Base-by-base conservation (phyloP, 2,113 vertebrate genomes). In the Cariama cristata region DNA sequence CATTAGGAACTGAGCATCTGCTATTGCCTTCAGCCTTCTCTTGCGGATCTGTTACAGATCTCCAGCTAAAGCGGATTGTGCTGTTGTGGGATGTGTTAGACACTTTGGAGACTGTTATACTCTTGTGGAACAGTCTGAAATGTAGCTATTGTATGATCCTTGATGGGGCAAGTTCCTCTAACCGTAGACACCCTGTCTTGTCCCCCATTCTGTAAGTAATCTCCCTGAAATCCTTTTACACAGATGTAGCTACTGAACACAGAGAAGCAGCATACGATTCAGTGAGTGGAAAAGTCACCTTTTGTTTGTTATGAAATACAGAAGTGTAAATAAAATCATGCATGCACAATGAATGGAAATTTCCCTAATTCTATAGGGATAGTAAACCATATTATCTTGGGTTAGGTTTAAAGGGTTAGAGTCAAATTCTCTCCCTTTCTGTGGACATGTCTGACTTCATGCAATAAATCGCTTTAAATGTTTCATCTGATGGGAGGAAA, bases 121-220 rank as follows among this genome's bases (percentile, higher is more conserved):
- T 47, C 18, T 28, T 9, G 28, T 4, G 30, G n/a, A 58, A 20
- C n/a, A 27, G 38, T 27, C 38, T 79, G 32, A 55, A 86, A 72
- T 9, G 24, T 12, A 58, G 35, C 55, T 4, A 0, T 2, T 26
- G 0, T 12, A 19, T 66, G 32, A 38, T 27, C 6, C 27, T 26
- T 11, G 27, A 5, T 18, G 38, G 18, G 60, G 9, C 30, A 67
- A 83, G 16, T 12, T 79, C 38, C 60, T 71, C 42, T 53, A 42
- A n/a, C 22, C 53, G 40, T 4, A 8, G 32, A 30, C 27, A 47
- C 8, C 8, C 6, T 55, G 32, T 17, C 16, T 90, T 30, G 15
- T 79, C 33, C 26, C 30, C 45, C 35, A 5, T 75, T 50, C 30
- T 68, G 8, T 30, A 6, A 71, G 27, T 33, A 68, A 50, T 26